phyloP scores from a whole-genome alignment of 2,888 invertebrate genomes.

The Eristalis arbustorum region DNA sequence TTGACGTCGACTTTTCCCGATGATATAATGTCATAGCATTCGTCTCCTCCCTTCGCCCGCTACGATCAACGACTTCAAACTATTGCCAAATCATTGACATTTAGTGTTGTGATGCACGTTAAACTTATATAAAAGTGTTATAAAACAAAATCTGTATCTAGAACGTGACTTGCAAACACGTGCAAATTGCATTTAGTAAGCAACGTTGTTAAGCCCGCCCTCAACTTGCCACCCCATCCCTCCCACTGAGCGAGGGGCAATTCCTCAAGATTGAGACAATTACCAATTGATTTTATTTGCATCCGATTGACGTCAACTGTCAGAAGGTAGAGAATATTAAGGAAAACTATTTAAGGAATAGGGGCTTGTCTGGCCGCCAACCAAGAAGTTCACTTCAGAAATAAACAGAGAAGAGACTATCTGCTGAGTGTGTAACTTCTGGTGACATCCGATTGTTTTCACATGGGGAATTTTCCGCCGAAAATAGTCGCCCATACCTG shows the following conservation, averaged over 20 bases:
- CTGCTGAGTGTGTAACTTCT: constrained; percentile 52
- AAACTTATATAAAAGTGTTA: constrained; percentile 50
- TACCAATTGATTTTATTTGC: constrained; percentile 15
- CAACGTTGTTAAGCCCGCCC: not conserved
- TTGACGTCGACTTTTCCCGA: constrained; percentile 4
- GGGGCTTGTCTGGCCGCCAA: constrained; percentile 66
- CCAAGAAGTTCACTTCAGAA: constrained; percentile 61
- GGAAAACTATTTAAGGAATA: constrained; percentile 56
- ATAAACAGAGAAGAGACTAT: constrained; percentile 51
- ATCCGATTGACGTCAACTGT: constrained; percentile 36
- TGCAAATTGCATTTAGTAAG: not conserved
- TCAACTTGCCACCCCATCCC: not conserved
- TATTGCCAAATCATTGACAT: constrained; percentile 46
- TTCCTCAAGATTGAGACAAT: not conserved
- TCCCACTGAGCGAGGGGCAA: not conserved
- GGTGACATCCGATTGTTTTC: constrained; percentile 24
- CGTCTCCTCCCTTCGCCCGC: not conserved
- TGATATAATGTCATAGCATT: constrained; percentile 16
- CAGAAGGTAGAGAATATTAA: constrained; percentile 5
- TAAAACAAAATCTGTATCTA: constrained; percentile 24
- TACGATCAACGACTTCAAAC: not conserved
- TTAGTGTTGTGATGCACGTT: constrained; percentile 9
- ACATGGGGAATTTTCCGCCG: constrained; percentile 4
- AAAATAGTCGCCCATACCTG: constrained; percentile 54
- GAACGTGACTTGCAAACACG: constrained; percentile 49